Base-by-base conservation (phyloP, 2,113 vertebrate genomes). In the Chlamydotis undulata region DNA sequence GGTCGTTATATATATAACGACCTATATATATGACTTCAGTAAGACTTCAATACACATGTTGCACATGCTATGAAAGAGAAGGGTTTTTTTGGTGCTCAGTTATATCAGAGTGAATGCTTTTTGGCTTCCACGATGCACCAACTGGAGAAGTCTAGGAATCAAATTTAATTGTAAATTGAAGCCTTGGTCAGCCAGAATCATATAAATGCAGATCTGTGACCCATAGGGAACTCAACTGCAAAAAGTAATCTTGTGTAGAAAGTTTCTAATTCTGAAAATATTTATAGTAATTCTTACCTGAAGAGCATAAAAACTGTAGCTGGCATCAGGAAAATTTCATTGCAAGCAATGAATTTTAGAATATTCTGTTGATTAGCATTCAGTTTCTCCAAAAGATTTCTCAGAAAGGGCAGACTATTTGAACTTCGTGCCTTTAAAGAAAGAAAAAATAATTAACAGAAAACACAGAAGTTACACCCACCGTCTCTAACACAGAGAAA, bases 301-400 rank as follows among this genome's bases (percentile, higher is more conserved):
- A 99, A 99, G 24, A 99, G 99, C 99, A 99, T 99, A 96, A 99
- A 99, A 92, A 99, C 98, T 23, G 99, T 99, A 78, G 99, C 99
- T 57, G 99, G 99, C 99, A 99, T 99, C 96, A 99, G 97, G 95
- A 99, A 99, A 86, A 99, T 99, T 98, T 99, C 99, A 97, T 99
- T 99, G 96, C 99, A 99, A 96, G 99, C 99, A 60, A 99, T 99
- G 94, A 99, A 99, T 97, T 99, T 99, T 69, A 99, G 97, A 95
- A 99, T 99, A 97, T 99, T 99, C 97, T 99, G 99, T 97, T 99
- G 99, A 97, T 99, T 99, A 96, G 98, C 55, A 28, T 98, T 98
- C 83, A 99, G 98, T 95, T 99, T 99, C 91, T 99, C 99, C 92
- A 99, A 97, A 57, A 99, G 95, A 91, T 98, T 98, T 97, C 99